Conservation (phyloP, 92 coral and sea anemone genomes). For the Palythoa caribaeorum region DNA sequence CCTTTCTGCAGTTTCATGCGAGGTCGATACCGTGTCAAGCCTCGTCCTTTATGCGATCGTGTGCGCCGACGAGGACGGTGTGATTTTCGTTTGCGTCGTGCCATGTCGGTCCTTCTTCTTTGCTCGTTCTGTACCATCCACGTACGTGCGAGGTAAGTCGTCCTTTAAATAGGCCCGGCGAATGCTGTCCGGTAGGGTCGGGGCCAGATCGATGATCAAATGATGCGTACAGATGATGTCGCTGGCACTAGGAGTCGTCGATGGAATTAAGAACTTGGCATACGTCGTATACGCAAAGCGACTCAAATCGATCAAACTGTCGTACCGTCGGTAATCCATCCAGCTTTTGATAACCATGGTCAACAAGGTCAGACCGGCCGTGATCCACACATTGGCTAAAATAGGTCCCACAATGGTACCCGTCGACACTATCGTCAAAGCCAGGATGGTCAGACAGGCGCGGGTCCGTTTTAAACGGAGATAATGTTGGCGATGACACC, state of each 20-base stretch:
- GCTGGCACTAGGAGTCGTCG: slow-evolving; percentile 6
- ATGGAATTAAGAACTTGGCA: slow-evolving; percentile 18
- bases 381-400: neutral
- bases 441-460: neutral
- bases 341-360: slow-evolving; percentile 37
- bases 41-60: slow-evolving; percentile 16
- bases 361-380: neutral
- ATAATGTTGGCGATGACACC: slow-evolving; percentile 45
- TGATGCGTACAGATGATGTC: slow-evolving; percentile 35
- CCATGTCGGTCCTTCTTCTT: slow-evolving; percentile 19
- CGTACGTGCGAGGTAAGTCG: slow-evolving; percentile 8
- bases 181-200: neutral
- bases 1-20: slow-evolving; percentile 30
- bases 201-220: slow-evolving; percentile 32
- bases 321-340: slow-evolving; percentile 21
- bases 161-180: slow-evolving; percentile 38
- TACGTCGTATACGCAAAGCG: slow-evolving; percentile 39
- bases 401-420: slow-evolving; percentile 25
- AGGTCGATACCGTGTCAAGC: slow-evolving; percentile 10
- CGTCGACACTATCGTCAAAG: neutral
- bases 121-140: neutral
- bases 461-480: neutral
- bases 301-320: slow-evolving; percentile 33
- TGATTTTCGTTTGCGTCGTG: neutral
- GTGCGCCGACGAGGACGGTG: neutral